Evolutionary conservation across 2,113 vertebrate genomes (phyloP).

Genomic region (Petrocephalus zakoni): DNA sequence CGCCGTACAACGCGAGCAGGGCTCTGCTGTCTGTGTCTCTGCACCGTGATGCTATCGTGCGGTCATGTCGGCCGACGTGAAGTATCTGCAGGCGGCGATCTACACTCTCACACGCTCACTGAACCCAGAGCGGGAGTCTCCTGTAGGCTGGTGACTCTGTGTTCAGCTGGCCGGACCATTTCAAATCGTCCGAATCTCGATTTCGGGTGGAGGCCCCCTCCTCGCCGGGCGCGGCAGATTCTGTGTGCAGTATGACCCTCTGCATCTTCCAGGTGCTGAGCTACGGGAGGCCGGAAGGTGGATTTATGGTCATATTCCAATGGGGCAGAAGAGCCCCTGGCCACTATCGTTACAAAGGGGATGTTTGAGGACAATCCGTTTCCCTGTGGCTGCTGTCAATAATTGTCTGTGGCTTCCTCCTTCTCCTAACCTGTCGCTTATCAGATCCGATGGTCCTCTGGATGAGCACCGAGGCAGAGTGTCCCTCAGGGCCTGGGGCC

Average conservation of each 20-base stretch:
- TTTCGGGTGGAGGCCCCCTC: not conserved
- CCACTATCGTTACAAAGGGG: constrained; percentile 32
- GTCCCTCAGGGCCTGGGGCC: not conserved
- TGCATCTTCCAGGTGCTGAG: not conserved
- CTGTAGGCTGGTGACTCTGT: not conserved
- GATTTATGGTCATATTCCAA: not conserved
- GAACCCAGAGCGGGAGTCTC: not conserved
- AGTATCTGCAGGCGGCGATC: not conserved
- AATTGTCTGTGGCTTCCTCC: constrained; percentile 30
- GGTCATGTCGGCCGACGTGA: too few species aligned
- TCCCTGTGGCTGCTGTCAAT: constrained; percentile 34
- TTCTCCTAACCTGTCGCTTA: not conserved
- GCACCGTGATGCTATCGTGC: not conserved
- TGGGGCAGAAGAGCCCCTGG: constrained; percentile 14
- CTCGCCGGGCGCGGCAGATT: not conserved
- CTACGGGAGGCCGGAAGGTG: not conserved
- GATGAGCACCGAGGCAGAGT: not conserved
- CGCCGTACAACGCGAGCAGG: not conserved
- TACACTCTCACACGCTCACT: not conserved
- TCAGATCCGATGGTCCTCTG: not conserved
- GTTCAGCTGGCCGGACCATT: not conserved
- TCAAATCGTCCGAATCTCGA: not conserved
- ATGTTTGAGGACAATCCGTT: constrained; percentile 28
- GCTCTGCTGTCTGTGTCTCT: not conserved
- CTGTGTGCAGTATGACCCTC: not conserved